A percentile compares a stretch with the other conserved stretches of the same genome.
Conservation (phyloP, 2,113 vertebrate genomes). For the Chionis minor region DNA sequence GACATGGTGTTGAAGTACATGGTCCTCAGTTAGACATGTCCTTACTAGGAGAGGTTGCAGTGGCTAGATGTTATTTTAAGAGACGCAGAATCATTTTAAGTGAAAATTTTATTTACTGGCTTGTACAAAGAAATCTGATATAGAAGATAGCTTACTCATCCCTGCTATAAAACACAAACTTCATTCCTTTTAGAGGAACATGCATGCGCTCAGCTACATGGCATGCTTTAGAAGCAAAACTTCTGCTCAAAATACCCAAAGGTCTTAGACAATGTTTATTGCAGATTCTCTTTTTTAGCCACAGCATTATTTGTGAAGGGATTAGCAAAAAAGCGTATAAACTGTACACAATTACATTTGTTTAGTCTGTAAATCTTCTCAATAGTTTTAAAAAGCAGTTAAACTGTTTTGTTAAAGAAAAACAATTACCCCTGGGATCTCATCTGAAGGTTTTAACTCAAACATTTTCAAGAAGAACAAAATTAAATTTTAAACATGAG, state of each 20-base stretch:
- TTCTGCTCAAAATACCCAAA: not conserved
- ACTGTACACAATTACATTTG: constrained; percentile 3
- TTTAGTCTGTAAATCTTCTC: constrained; percentile 53
- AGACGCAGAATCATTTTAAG: not conserved
- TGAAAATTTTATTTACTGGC: not conserved
- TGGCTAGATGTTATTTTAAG: not conserved
- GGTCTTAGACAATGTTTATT: not conserved
- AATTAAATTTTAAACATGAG: not conserved
- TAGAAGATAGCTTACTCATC: not conserved
- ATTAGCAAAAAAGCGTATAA: constrained; percentile 29
- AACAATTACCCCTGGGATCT: constrained; percentile 10
- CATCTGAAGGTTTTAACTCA: not conserved
- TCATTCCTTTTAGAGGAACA: not conserved
- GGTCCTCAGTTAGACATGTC: not conserved
- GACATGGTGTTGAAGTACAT: not conserved
- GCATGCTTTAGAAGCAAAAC: not conserved
- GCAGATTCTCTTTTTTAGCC: constrained; percentile 3
- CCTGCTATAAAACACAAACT: not conserved
- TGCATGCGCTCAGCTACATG: not conserved
- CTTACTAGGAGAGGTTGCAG: constrained; percentile 19
- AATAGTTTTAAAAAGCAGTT: constrained; percentile 20
- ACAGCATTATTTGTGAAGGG: constrained; percentile 10
- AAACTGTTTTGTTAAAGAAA: constrained; percentile 41
- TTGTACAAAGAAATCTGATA: not conserved
- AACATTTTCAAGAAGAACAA: not conserved